A percentile compares a stretch with the other conserved stretches of the same genome.
Conservation (phyloP, 1,140 invertebrate genomes). For the fruit fly (Drosophila melanogaster) region Release_6_plus_ISO1_MT NT_033779.5:16297501-16298000, state of each 20-base stretch:
- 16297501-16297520: constrained; percentile 25
- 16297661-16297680: constrained; percentile 90
- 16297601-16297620: constrained; percentile 94
- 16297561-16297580: constrained; percentile 74
- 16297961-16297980: constrained; percentile 96
- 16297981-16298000: constrained; percentile 97
- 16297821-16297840: constrained; percentile 96
- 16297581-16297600: constrained; percentile 87
- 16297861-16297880: constrained; percentile 94
- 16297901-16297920: constrained; percentile 98
- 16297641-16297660: constrained; percentile 94
- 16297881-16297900: constrained; percentile 96
- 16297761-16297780: constrained; percentile 94
- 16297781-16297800: constrained; percentile 95
- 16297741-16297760: constrained; percentile 91
- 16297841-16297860: constrained; percentile 95
- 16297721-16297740: constrained; percentile 96
- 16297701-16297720: constrained; percentile 94
- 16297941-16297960: constrained; percentile 92
- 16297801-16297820: constrained; percentile 95
- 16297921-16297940: constrained; percentile 96
- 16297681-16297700: constrained; percentile 95
- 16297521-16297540: constrained; percentile 10
- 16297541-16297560: constrained; percentile 14
- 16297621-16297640: constrained; percentile 95